phyloP scores from a whole-genome alignment of 23 tunicate genomes.

The Styela plicata region DNA sequence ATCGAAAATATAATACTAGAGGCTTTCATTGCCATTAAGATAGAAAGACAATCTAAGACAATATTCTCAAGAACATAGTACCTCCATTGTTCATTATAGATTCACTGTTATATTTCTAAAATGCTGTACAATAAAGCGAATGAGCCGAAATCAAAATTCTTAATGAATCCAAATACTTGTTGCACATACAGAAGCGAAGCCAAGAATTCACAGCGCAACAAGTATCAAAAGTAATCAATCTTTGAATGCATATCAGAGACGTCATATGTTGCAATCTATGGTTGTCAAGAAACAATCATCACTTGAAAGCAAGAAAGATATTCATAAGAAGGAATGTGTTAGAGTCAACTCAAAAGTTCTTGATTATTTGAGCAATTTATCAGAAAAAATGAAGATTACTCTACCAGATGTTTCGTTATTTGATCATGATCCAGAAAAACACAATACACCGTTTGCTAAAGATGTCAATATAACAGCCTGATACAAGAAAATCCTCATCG shows the following conservation, averaged over 20 bases:
- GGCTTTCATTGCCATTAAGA: too few relatives aligned
- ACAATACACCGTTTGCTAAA: conserved; percentile 71
- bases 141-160: too few relatives aligned
- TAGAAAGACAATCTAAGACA: too few relatives aligned
- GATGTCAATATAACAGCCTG: conserved; percentile 50
- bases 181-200: conserved; percentile 15
- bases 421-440: conserved; percentile 36
- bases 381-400: conserved; percentile 61
- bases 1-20: too few relatives aligned
- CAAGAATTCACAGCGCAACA: conserved; percentile 60
- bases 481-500: too few relatives aligned
- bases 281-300: conserved; percentile 58
- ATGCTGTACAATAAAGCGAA: too few relatives aligned
- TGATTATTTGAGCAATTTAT: conserved; percentile 28
- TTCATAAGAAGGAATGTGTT: conserved; percentile 42
- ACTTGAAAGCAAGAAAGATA: conserved; percentile 47
- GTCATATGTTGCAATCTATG: conserved; percentile 56
- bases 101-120: too few relatives aligned
- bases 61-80: too few relatives aligned
- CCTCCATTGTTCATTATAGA: too few relatives aligned
- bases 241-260: conserved; percentile 56
- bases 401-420: conserved; percentile 52
- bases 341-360: conserved; percentile 48
- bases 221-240: conserved; percentile 71
- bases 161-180: too few relatives aligned